Evolutionary conservation across 2,113 vertebrate genomes (phyloP).

Genomic region (Pelobates fuscus): DNA sequence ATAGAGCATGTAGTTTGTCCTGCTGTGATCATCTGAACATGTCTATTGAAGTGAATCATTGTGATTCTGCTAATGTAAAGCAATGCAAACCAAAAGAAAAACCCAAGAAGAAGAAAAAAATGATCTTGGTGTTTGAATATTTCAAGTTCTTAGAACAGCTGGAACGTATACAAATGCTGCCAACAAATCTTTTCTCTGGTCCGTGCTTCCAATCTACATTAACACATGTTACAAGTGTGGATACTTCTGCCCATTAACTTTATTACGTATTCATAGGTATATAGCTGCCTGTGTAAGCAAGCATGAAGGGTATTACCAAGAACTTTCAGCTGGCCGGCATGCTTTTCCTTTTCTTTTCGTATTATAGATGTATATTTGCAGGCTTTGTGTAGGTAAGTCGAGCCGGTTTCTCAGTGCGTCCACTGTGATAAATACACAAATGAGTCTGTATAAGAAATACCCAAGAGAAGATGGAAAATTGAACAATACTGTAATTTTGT

Average conservation of each 20-base stretch:
- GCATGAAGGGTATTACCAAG: conserved; percentile 30
- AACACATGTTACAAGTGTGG: conserved; percentile 51
- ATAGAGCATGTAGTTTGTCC: conserved; percentile 60
- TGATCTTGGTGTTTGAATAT: conserved; percentile 58
- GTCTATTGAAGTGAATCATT: conserved; percentile 54
- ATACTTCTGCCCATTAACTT: conserved; percentile 30
- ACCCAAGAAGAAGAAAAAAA: conserved; percentile 41
- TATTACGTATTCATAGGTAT: conserved; percentile 40
- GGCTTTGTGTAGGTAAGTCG: background rate
- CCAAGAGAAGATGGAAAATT: conserved; percentile 20
- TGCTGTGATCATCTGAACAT: conserved; percentile 58
- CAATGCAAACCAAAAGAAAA: conserved; percentile 52
- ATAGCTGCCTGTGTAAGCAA: conserved; percentile 30
- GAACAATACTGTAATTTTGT: conserved; percentile 17
- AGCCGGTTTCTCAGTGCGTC: background rate
- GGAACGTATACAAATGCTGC: conserved; percentile 48
- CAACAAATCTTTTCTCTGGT: conserved; percentile 17
- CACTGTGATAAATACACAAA: conserved; percentile 35
- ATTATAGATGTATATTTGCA: conserved; percentile 24
- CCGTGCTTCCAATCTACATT: conserved; percentile 49
- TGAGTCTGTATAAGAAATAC: conserved; percentile 5
- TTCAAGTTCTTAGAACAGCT: conserved; percentile 56
- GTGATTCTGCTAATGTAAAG: conserved; percentile 55
- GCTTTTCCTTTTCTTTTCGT: background rate
- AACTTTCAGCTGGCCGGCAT: conserved; percentile 2